Conservation (phyloP, 2,888 invertebrate species). For the Drosophila rubida region DNA sequence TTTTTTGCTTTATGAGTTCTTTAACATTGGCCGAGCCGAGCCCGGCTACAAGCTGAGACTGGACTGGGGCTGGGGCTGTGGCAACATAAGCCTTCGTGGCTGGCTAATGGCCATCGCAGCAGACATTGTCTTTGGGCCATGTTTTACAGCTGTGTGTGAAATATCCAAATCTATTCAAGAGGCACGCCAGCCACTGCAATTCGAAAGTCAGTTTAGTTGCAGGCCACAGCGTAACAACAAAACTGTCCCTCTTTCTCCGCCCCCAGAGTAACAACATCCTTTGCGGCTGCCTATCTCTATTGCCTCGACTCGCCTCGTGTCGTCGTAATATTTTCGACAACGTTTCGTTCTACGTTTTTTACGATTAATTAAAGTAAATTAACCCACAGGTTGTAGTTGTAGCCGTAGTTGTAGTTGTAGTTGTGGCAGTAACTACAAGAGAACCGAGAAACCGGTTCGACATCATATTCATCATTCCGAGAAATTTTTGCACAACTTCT, state of each 20-base stretch:
- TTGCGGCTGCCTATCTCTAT: not conserved
- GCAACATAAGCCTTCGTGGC: slow-evolving; percentile 57
- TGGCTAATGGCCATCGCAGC: slow-evolving; percentile 57
- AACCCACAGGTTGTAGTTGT: slow-evolving; percentile 60
- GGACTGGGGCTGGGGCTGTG: slow-evolving; percentile 37
- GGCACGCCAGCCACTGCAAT: slow-evolving; percentile 43
- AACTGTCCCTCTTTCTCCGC: not conserved
- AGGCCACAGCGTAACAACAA: slow-evolving; percentile 4
- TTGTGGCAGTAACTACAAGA: slow-evolving; percentile 1
- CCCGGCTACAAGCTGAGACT: slow-evolving; percentile 3
- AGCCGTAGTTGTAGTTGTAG: not conserved
- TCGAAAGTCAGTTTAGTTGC: slow-evolving; percentile 45
- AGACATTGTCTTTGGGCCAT: slow-evolving; percentile 39
- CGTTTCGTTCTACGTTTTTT: slow-evolving; percentile 33
- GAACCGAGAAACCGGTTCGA: slow-evolving; percentile 48
- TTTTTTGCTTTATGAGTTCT: slow-evolving; percentile 66
- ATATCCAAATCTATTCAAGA: slow-evolving; percentile 40
- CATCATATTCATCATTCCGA: slow-evolving; percentile 51
- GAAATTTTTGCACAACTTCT: slow-evolving; percentile 56
- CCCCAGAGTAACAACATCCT: not conserved
- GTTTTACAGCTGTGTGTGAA: slow-evolving; percentile 33
- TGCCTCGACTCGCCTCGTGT: not conserved
- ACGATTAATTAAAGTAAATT: slow-evolving; percentile 70
- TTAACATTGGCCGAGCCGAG: slow-evolving; percentile 69
- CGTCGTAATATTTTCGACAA: slow-evolving; percentile 27